Conservation (phyloP, 2,113 vertebrate species). For the Poicephalus gulielmi region DNA sequence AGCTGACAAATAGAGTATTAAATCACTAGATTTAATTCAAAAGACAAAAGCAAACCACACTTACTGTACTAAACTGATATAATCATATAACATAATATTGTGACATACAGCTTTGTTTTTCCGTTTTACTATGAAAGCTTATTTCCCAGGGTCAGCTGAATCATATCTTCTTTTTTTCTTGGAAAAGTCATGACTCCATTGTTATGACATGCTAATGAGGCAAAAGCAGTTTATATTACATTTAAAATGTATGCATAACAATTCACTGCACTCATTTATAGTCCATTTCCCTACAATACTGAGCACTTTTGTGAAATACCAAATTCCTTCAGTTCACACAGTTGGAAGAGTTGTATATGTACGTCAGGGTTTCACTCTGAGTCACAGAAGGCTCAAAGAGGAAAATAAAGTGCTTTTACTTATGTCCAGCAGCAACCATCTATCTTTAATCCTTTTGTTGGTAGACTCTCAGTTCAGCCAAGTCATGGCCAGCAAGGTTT, state of each 20-base stretch:
- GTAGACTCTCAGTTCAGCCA: background rate
- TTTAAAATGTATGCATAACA: background rate
- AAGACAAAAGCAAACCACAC: background rate
- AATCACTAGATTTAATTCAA: background rate
- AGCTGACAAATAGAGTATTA: background rate
- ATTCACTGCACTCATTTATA: background rate
- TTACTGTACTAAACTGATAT: background rate
- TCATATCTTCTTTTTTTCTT: background rate
- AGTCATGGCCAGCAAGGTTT: accelerated
- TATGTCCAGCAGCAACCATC: background rate
- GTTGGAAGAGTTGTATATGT: background rate
- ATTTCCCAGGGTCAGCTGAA: conserved; percentile 28
- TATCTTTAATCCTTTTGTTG: background rate
- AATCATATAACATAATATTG: background rate
- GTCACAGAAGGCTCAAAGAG: background rate
- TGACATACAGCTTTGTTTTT: conserved; percentile 49
- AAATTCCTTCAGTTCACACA: background rate
- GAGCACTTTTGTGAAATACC: background rate
- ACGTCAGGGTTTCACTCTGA: background rate
- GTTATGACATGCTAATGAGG: background rate
- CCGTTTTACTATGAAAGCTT: conserved; percentile 56
- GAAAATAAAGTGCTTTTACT: background rate
- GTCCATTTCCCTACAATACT: background rate
- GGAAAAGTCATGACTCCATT: background rate
- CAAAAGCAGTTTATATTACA: background rate